A percentile compares a stretch with the other conserved stretches of the same genome.
Evolutionary conservation across 2,888 invertebrate species (phyloP).

Genomic region (Lepidocyrtoides sp.): DNA sequence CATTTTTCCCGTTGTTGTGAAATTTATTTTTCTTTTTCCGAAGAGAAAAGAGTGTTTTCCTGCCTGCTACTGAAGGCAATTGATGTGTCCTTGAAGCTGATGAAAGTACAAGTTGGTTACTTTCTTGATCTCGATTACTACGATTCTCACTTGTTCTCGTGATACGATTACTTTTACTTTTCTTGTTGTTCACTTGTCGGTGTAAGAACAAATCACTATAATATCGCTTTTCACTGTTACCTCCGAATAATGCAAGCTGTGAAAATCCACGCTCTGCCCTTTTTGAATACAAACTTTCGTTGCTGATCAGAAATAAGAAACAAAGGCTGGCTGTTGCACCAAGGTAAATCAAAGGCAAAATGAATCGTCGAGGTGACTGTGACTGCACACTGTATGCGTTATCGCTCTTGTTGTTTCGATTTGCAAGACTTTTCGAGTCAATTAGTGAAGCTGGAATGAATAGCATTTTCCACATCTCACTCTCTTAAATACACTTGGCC

Average conservation of each 20-base stretch:
- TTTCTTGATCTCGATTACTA: slow-evolving; percentile 31
- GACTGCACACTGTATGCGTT: slow-evolving; percentile 35
- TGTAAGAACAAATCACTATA: slow-evolving; percentile 6
- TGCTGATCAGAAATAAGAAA: slow-evolving; percentile 81
- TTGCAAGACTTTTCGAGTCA: slow-evolving; percentile 78
- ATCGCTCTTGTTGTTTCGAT: no score
- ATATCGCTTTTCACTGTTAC: slow-evolving; percentile 55
- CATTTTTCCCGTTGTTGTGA: slow-evolving; percentile 69
- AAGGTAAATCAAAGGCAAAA: slow-evolving; percentile 83
- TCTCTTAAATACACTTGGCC: slow-evolving; percentile 74
- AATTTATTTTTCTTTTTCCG: slow-evolving; percentile 44
- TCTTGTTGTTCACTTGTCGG: slow-evolving; percentile 38
- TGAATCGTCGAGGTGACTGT: slow-evolving; percentile 77
- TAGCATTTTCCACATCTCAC: slow-evolving; percentile 82
- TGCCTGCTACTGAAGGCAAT: neutral
- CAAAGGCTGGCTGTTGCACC: slow-evolving; percentile 82
- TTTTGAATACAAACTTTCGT: slow-evolving; percentile 37
- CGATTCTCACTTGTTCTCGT: slow-evolving; percentile 26
- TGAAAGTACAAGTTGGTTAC: slow-evolving; percentile 59
- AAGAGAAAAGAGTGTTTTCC: slow-evolving; percentile 58
- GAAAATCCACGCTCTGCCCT: slow-evolving; percentile 27
- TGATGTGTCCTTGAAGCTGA: slow-evolving; percentile 42
- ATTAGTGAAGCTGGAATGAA: slow-evolving; percentile 85
- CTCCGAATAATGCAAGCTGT: neutral
- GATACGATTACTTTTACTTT: slow-evolving; percentile 27